Evolutionary conservation across 2,797 vertebrate genomes (phyloP).

Genomic region (Clarias laeviceps): DNA sequence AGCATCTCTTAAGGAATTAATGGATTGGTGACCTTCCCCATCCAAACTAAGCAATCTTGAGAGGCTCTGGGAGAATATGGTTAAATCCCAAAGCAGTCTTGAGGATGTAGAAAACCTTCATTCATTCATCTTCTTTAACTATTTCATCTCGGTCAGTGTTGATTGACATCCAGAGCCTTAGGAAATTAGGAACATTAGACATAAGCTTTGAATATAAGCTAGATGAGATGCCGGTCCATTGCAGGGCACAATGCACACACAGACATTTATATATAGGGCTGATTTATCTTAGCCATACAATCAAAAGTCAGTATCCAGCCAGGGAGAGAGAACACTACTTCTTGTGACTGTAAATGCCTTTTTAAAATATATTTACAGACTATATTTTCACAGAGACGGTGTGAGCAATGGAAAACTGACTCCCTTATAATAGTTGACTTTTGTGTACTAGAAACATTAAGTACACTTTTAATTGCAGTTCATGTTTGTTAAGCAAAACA

Average conservation of each 20-base stretch:
- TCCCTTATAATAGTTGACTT: background rate
- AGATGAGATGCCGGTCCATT: background rate
- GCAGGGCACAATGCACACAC: background rate
- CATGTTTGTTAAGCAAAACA: background rate
- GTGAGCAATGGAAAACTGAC: background rate
- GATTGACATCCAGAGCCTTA: background rate
- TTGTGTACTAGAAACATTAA: conserved; percentile 9
- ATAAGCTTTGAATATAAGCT: background rate
- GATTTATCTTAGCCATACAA: background rate
- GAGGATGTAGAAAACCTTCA: background rate
- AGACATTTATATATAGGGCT: no score
- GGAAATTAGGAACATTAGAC: background rate
- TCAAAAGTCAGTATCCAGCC: background rate
- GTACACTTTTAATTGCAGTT: conserved; percentile 13
- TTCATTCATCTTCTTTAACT: background rate
- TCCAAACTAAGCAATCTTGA: background rate
- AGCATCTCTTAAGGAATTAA: background rate
- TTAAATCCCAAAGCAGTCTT: background rate
- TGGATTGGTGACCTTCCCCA: background rate
- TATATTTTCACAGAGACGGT: background rate
- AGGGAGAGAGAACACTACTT: background rate
- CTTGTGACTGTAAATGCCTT: background rate
- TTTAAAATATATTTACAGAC: background rate
- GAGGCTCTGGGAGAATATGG: background rate
- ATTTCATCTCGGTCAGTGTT: background rate